Base-by-base conservation (phyloP, 2,113 vertebrate species). In the Amazona vittata region DNA sequence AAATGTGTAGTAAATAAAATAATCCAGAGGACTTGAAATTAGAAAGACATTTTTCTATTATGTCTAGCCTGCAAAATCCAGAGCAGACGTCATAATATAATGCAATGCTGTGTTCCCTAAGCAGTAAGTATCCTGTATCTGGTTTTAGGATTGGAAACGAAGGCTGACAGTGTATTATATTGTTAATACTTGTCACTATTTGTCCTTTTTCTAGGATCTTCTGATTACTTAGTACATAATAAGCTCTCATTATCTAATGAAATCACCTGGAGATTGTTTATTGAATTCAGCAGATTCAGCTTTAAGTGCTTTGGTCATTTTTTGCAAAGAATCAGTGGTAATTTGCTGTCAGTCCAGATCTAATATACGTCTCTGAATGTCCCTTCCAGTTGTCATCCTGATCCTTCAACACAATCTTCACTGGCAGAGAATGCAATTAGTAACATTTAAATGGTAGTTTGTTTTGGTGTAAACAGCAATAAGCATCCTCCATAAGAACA, bases 231-330 rank as follows among this genome's bases (percentile, higher is more conserved):
- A 49, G 35, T 92, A 60, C 14, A 13, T 95, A 89, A 86, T 96
- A 95, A 76, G 13, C 77, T 78, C 53, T 90, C 83, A 90, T 97
- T 95, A 94, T 86, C 79, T 92, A 92, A 94, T 95, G 50, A 96
- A 96, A 95, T 96, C 53, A 96, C 57, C 53, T 92, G 68, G 62
- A 95, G 97, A 88, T 94, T 94, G 65, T 91, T 97, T 90, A 93
- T 92, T 90, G 37, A 96, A 96, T 91, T 89, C 31, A 83, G 5
- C 68, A 86, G 43, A 85, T 87, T 94, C 82, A 41, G 59, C 15
- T 91, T 65, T 84, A 93, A 95, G 78, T 39, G 41, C 31, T 92
- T 73, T 86, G 57, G 26, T 83, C 91, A 89, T 93, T 37, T 35
- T 89, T 96, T 96, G 93, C 37, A 81, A 86, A 82, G 50, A 78